Evolutionary conservation across 2,797 vertebrate genomes (phyloP).

Genomic region (Carcharodon carcharias): DNA sequence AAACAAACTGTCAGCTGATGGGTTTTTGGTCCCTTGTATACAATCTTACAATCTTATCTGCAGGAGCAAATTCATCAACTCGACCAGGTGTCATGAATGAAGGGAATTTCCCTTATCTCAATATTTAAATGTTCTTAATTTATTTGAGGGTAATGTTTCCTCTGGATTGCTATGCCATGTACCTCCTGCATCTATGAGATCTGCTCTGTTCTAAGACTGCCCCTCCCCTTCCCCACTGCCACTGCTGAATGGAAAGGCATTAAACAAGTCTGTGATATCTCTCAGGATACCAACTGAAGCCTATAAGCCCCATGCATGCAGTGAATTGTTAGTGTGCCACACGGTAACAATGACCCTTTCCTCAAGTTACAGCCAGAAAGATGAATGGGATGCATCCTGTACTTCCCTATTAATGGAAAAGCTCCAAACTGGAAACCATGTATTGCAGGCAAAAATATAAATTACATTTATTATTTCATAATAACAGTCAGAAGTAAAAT

Average conservation of each 20-base stretch:
- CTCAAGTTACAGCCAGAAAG: too few relatives aligned
- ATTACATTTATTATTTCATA: not conserved
- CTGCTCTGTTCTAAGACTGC: not conserved
- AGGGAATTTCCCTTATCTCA: not conserved
- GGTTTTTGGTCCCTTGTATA: not conserved
- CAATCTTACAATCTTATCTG: not conserved
- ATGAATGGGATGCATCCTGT: too few relatives aligned
- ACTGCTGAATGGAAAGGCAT: not conserved
- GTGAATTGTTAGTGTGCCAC: too few relatives aligned
- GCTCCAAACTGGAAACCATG: not conserved
- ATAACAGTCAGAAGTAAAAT: not conserved
- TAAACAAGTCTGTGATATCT: not conserved
- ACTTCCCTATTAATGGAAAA: not conserved
- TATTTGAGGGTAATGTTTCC: not conserved
- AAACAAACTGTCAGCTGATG: not conserved
- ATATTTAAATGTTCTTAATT: not conserved
- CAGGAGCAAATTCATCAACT: not conserved
- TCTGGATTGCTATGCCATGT: not conserved
- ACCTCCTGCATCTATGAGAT: not conserved
- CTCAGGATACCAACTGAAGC: too few relatives aligned
- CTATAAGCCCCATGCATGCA: too few relatives aligned
- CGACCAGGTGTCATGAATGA: not conserved
- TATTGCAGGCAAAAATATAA: not conserved
- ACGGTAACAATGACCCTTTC: too few relatives aligned
- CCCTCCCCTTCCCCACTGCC: not conserved